phyloP scores from a whole-genome alignment of 2,797 vertebrate genomes.

The Labroides dimidiatus region DNA sequence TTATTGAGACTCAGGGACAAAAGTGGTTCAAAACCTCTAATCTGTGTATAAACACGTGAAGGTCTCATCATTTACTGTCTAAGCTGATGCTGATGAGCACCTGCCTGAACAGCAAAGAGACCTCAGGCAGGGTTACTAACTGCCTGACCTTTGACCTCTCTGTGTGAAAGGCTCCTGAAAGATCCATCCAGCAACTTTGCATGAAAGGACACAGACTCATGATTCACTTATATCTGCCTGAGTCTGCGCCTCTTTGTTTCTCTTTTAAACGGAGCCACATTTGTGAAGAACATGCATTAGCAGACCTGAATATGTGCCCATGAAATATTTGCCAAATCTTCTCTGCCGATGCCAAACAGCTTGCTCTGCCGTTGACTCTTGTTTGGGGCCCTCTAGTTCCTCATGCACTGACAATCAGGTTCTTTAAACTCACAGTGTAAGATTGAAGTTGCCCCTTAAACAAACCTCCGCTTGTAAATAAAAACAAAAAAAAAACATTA shows the following conservation, averaged over 20 bases:
- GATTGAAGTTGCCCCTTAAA: too few relatives aligned
- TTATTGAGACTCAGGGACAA: background rate
- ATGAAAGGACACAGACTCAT: background rate
- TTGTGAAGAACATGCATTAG: too few relatives aligned
- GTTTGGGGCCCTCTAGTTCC: too few relatives aligned
- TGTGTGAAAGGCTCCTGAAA: background rate
- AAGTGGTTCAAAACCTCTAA: constrained; percentile 15
- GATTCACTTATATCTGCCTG: background rate
- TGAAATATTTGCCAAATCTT: too few relatives aligned
- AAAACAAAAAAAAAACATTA: too few relatives aligned
- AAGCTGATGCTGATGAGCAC: constrained; percentile 20
- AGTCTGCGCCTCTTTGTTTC: background rate
- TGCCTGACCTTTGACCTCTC: constrained; percentile 43
- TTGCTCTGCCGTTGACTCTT: too few relatives aligned
- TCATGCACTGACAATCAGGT: too few relatives aligned
- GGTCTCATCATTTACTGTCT: background rate
- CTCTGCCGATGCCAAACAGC: too few relatives aligned
- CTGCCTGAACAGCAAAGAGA: constrained; percentile 16
- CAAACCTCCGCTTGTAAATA: too few relatives aligned
- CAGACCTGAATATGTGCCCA: too few relatives aligned
- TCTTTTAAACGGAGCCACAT: too few relatives aligned
- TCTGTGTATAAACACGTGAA: background rate
- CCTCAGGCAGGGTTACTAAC: constrained; percentile 24
- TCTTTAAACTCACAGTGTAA: too few relatives aligned
- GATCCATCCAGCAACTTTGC: background rate